phyloP scores from a whole-genome alignment of 2,113 vertebrate species.

The cat (Felis catus) region F.catus_Fca126_mat1.0 CM031414.1:31848501-31849000 shows the following conservation, averaged over 20 bases:
- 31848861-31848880: neutral
- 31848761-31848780: neutral
- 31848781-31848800: neutral
- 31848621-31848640: neutral
- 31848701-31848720: constrained; percentile 8
- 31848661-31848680: neutral
- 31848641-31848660: neutral
- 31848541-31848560: neutral
- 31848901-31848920: neutral
- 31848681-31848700: neutral
- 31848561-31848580: neutral
- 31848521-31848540: neutral
- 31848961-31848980: neutral
- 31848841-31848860: neutral
- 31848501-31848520: neutral
- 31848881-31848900: neutral
- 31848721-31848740: neutral
- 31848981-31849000: neutral
- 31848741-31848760: neutral
- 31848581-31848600: neutral
- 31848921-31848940: neutral
- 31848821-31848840: neutral
- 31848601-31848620: neutral
- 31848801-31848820: neutral
- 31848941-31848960: neutral